Conservation (phyloP, 92 coral and sea anemone species). For the Parazoanthus swiftii region DNA sequence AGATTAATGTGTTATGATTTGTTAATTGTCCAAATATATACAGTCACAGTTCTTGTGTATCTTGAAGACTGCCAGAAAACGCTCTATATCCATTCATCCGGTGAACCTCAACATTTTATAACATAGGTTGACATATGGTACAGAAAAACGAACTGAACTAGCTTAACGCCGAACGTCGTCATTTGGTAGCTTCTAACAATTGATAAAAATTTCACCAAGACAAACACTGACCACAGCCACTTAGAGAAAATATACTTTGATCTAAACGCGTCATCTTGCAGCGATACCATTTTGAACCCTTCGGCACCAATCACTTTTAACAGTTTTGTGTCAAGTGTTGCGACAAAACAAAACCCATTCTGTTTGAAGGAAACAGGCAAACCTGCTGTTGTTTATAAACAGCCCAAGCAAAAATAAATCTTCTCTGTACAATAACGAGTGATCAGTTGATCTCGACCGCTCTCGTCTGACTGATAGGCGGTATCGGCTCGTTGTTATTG, state of each 20-base stretch:
- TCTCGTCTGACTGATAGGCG: conserved; percentile 64
- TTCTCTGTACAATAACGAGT: background rate
- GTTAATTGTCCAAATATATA: background rate
- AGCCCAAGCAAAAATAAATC: background rate
- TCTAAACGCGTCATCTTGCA: too few species aligned
- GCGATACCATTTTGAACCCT: too few species aligned
- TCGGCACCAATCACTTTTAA: background rate
- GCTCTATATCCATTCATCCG: background rate
- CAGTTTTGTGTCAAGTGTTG: background rate
- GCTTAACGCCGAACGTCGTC: too few species aligned
- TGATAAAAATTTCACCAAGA: too few species aligned
- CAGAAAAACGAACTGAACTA: too few species aligned
- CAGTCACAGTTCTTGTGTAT: background rate
- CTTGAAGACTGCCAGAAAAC: background rate
- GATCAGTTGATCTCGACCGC: conserved; percentile 32
- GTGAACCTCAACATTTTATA: background rate
- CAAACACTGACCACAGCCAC: too few species aligned
- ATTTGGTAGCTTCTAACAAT: too few species aligned
- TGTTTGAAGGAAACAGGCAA: background rate
- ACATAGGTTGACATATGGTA: too few species aligned
- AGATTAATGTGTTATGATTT: background rate
- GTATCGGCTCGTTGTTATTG: conserved; percentile 78
- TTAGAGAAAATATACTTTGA: too few species aligned
- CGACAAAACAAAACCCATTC: background rate
- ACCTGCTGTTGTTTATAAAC: background rate